phyloP scores from a whole-genome alignment of 2,797 vertebrate species.

The Lerista edwardsae region DNA sequence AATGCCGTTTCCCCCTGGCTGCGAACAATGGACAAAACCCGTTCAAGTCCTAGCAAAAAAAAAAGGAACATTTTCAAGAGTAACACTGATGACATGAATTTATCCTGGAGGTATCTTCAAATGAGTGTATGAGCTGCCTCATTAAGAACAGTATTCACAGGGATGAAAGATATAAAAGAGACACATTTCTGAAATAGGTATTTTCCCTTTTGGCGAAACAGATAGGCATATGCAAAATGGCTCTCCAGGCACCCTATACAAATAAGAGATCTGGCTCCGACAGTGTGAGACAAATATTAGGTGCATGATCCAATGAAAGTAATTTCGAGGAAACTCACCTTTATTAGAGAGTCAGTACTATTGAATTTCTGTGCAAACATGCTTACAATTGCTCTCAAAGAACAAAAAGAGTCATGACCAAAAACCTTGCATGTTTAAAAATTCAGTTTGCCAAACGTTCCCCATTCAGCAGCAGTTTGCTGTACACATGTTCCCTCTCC shows the following conservation, averaged over 20 bases:
- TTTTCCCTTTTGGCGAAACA: not conserved
- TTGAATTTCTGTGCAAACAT: not conserved
- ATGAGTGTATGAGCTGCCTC: not conserved
- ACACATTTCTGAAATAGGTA: not conserved
- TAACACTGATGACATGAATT: constrained; percentile 19
- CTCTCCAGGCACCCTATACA: not conserved
- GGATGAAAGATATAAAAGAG: not conserved
- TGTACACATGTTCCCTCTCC: too few relatives aligned
- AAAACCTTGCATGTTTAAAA: too few relatives aligned
- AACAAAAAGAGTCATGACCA: not conserved
- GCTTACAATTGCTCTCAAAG: not conserved
- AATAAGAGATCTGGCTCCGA: not conserved
- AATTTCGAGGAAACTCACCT: not conserved
- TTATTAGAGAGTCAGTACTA: not conserved
- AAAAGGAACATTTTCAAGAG: constrained; percentile 24
- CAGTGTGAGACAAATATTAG: not conserved
- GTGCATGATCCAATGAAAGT: not conserved
- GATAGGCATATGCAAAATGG: not conserved
- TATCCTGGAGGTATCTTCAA: constrained; percentile 1
- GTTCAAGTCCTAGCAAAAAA: constrained; percentile 9
- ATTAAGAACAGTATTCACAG: not conserved
- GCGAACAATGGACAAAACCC: not conserved
- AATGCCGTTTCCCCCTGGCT: not conserved
- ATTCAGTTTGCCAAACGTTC: not conserved
- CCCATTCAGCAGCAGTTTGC: not conserved